Evolutionary conservation across 2,888 invertebrate genomes (phyloP).

Genomic region (Pseudoips prasinana): DNA sequence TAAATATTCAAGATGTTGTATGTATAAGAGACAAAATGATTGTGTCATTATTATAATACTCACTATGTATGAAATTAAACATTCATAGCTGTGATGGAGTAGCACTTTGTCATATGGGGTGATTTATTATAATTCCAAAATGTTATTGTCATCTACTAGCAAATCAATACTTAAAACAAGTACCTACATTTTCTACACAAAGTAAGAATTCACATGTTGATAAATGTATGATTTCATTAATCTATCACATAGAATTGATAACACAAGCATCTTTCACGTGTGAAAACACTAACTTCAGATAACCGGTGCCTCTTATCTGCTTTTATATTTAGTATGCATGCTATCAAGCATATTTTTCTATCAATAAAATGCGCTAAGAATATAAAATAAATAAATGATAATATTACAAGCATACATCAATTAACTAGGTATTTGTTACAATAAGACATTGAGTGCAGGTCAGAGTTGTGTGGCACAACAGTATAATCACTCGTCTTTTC

Average conservation of each 20-base stretch:
- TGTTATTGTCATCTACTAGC: constrained; percentile 4
- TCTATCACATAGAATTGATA: constrained; percentile 12
- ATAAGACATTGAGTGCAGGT: constrained; percentile 25
- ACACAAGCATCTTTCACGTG: constrained; percentile 17
- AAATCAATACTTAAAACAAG: constrained; percentile 14
- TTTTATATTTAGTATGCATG: constrained; percentile 25
- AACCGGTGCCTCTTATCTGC: constrained; percentile 18
- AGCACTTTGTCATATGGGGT: constrained; percentile 25
- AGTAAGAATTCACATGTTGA: constrained; percentile 16
- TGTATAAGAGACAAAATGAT: too few relatives aligned
- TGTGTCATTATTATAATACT: too few relatives aligned
- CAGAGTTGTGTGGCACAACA: constrained; percentile 27
- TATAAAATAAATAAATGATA: constrained; percentile 29
- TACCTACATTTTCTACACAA: constrained; percentile 10
- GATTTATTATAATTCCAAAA: constrained; percentile 21
- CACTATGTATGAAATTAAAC: constrained; percentile 8
- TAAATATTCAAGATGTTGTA: too few relatives aligned
- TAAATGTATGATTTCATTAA: too few relatives aligned
- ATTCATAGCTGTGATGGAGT: constrained; percentile 6
- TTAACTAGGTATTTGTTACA: constrained; percentile 27
- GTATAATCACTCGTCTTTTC: constrained; percentile 73
- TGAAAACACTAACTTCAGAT: constrained; percentile 22
- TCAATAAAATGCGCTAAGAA: constrained; percentile 19
- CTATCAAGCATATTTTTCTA: constrained; percentile 16
- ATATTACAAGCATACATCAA: constrained; percentile 24